phyloP scores from a whole-genome alignment of 2,888 invertebrate genomes.

The Sialis fuliginosa region DNA sequence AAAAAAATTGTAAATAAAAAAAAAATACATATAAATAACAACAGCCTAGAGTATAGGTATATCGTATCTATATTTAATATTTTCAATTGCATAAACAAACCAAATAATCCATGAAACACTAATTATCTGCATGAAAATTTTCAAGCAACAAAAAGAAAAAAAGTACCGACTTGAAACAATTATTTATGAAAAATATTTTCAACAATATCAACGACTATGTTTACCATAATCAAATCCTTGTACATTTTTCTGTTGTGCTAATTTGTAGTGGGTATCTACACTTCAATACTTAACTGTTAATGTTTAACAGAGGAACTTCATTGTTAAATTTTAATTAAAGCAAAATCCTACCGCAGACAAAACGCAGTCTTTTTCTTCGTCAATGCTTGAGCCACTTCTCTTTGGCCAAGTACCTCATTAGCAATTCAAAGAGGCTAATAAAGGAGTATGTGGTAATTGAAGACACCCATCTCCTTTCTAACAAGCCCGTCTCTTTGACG shows the following conservation, averaged over 20 bases:
- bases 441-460: constrained; percentile 16
- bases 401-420: constrained; percentile 15
- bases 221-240: too few species aligned
- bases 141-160: too few species aligned
- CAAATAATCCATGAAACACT: too few species aligned
- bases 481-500: not conserved
- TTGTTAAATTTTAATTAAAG: constrained; percentile 3
- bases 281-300: not conserved
- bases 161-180: too few species aligned
- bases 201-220: too few species aligned
- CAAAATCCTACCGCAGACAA: constrained; percentile 2
- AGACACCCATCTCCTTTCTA: not conserved
- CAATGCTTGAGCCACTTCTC: constrained; percentile 9
- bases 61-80: too few species aligned
- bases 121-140: too few species aligned
- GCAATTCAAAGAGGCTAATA: constrained; percentile 17
- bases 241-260: not conserved
- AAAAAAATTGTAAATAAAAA: too few species aligned
- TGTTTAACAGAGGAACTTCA: constrained; percentile 3
- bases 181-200: too few species aligned
- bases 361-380: constrained; percentile 9
- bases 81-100: too few species aligned
- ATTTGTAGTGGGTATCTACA: not conserved
- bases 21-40: too few species aligned
- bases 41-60: too few species aligned